These are phyloP conservation scores for Rhyacophila evoluta DNA, from an alignment of 2,888 invertebrate species.

Conservation along the genomic window DNA sequence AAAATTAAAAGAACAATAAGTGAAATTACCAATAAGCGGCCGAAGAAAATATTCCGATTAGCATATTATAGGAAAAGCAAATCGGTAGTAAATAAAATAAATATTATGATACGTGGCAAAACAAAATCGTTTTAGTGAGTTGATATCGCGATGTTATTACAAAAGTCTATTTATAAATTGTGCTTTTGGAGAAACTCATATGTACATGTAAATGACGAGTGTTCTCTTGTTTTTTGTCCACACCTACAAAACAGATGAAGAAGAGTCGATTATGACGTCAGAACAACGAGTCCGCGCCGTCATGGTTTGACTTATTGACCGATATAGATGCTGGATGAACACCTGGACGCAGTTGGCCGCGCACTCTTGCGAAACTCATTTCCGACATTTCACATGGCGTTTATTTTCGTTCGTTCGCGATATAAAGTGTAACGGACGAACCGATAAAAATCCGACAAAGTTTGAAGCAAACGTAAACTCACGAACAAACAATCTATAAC, in stretches of 20 bases:
- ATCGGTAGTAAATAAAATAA: too few species aligned
- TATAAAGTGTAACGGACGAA: neutral
- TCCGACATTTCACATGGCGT: neutral
- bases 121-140: too few species aligned
- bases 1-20: too few species aligned
- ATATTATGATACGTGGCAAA: too few species aligned
- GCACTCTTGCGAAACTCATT: neutral
- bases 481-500: too few species aligned
- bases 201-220: neutral
- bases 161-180: too few species aligned
- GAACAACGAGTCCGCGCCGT: neutral
- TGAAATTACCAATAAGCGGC: too few species aligned
- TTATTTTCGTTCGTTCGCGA: neutral
- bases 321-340: neutral
- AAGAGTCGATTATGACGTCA: conserved; percentile 8
- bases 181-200: too few species aligned
- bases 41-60: too few species aligned
- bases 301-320: neutral
- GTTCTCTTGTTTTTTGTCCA: neutral
- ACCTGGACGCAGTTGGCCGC: neutral
- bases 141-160: too few species aligned
- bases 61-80: too few species aligned
- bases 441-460: neutral
- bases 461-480: neutral
- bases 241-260: neutral